A percentile compares a stretch with the other conserved stretches of the same genome.
These are phyloP conservation scores for Ctenopoma kingsleyae DNA, from an alignment of 2,797 vertebrate species.

Conservation along the genomic window DNA sequence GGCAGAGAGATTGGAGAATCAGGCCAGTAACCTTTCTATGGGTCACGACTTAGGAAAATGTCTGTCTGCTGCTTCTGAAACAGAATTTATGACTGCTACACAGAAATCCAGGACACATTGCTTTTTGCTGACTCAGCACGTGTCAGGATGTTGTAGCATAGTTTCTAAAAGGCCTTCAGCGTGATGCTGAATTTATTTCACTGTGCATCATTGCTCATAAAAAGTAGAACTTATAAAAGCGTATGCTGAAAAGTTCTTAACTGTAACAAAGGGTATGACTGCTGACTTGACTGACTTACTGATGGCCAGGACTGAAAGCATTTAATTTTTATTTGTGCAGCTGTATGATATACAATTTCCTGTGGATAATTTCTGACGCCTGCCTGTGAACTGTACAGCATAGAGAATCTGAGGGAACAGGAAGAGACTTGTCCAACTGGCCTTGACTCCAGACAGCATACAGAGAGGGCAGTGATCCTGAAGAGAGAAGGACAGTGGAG, in stretches of 20 bases:
- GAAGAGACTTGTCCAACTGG: conserved; percentile 64
- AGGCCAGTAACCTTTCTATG: conserved; percentile 14
- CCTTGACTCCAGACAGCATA: conserved; percentile 58
- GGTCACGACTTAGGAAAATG: conserved; percentile 53
- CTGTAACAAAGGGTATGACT: conserved; percentile 24
- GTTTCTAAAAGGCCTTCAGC: conserved; percentile 19
- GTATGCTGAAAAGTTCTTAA: background rate
- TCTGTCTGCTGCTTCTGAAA: conserved; percentile 53
- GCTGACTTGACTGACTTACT: conserved; percentile 40
- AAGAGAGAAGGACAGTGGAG: background rate
- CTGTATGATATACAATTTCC: conserved; percentile 65
- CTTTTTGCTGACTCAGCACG: conserved; percentile 79
- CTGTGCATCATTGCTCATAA: conserved; percentile 15
- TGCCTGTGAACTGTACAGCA: conserved; percentile 28
- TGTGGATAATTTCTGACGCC: conserved; percentile 55
- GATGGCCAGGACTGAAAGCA: conserved; percentile 41
- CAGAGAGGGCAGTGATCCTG: conserved; percentile 24
- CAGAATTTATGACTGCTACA: conserved; percentile 73
- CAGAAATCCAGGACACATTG: conserved; percentile 68
- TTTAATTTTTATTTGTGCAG: conserved; percentile 41
- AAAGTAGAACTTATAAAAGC: conserved; percentile 3
- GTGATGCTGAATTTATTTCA: conserved; percentile 19
- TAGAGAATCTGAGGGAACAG: conserved; percentile 53
- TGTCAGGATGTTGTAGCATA: conserved; percentile 46
- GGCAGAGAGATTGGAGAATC: background rate